These are phyloP conservation scores for Eulemur macaco DNA, from an alignment of 2,113 vertebrate species.

Conservation along the genomic window DNA sequence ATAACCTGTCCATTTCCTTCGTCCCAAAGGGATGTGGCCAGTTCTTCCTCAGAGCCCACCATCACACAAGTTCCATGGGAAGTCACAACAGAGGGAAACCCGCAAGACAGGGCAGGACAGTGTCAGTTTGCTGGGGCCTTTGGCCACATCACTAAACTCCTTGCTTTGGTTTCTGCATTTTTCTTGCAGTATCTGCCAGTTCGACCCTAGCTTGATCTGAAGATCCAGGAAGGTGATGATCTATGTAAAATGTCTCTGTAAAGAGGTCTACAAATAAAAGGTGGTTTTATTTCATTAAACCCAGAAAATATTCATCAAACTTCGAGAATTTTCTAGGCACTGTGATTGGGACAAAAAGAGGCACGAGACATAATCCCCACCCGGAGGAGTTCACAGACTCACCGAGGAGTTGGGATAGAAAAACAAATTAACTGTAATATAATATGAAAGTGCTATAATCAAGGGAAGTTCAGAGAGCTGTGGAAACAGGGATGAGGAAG, in stretches of 20 bases:
- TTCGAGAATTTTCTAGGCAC: neutral
- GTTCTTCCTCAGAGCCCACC: neutral
- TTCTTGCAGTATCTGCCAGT: neutral
- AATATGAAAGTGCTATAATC: neutral
- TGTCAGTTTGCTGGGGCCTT: neutral
- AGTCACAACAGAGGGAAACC: neutral
- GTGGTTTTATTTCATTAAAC: neutral
- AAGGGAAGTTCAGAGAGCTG: neutral
- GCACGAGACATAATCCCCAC: neutral
- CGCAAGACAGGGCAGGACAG: neutral
- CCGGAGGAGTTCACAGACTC: neutral
- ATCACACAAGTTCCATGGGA: neutral
- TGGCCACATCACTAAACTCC: neutral
- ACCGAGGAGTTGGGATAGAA: slow-evolving; percentile 35
- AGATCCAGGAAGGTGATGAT: neutral
- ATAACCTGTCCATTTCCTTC: neutral
- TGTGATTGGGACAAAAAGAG: neutral
- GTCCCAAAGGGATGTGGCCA: neutral
- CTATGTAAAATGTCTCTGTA: neutral
- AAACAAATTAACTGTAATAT: slow-evolving; percentile 41
- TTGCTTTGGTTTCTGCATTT: neutral
- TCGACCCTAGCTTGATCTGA: neutral
- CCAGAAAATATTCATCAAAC: neutral
- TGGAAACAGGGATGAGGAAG: neutral
- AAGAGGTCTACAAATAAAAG: neutral